A percentile compares a stretch with the other conserved stretches of the same genome.
Evolutionary conservation across 2,888 invertebrate genomes (phyloP).

Genomic region (Ectobius pallidus): DNA sequence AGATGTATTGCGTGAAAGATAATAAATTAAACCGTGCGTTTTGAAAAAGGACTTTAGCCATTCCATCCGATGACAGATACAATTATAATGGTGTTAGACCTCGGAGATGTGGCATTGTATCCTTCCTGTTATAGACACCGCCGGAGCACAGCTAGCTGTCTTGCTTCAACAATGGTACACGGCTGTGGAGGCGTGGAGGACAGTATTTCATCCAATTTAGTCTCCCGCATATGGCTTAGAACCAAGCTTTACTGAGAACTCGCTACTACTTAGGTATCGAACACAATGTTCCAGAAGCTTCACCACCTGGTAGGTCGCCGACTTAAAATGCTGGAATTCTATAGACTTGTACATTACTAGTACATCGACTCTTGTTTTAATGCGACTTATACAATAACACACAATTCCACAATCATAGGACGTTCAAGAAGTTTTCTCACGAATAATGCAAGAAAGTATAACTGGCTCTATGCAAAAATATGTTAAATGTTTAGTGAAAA

Average conservation of each 20-base stretch:
- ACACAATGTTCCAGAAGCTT: background rate
- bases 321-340: too few relatives aligned
- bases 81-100: too few relatives aligned
- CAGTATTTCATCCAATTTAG: background rate
- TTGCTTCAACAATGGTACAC: background rate
- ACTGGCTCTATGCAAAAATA: too few relatives aligned
- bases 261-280: background rate
- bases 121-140: too few relatives aligned
- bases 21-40: too few relatives aligned
- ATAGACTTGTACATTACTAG: background rate
- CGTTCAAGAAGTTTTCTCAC: background rate
- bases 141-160: background rate
- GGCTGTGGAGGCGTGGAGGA: background rate
- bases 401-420: background rate
- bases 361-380: background rate
- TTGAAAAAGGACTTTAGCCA: too few relatives aligned
- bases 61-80: too few relatives aligned
- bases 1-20: too few relatives aligned
- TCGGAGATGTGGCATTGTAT: too few relatives aligned
- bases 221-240: background rate
- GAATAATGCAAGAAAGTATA: too few relatives aligned
- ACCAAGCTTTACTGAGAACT: background rate
- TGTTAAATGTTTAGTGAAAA: too few relatives aligned
- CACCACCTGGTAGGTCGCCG: background rate
- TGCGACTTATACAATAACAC: background rate